Evolutionary conservation across 2,888 invertebrate genomes (phyloP).

Genomic region (Dastarcus helophoroides): DNA sequence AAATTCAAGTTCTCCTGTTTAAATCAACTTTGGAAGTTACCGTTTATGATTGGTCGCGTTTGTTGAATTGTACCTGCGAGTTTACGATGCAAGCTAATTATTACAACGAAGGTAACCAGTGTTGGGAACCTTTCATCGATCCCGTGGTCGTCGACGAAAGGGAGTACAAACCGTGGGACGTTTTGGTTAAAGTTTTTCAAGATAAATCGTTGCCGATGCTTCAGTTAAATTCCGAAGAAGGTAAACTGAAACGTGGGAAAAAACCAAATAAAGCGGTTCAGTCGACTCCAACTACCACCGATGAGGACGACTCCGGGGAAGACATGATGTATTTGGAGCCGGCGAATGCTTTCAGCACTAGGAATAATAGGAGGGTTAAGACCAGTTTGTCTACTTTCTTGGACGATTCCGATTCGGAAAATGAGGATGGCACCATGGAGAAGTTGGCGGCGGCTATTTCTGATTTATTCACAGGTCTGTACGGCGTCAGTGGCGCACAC

Average conservation of each 20-base stretch:
- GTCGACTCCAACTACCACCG: slow-evolving; percentile 28
- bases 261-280: slow-evolving; percentile 20
- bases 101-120: slow-evolving; percentile 32
- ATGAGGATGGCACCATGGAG: slow-evolving; percentile 57
- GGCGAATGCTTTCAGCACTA: slow-evolving; percentile 26
- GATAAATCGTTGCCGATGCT: slow-evolving; percentile 33
- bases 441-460: slow-evolving; percentile 62
- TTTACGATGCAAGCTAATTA: slow-evolving; percentile 39
- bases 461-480: slow-evolving; percentile 67
- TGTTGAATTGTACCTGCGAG: slow-evolving; percentile 33
- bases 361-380: slow-evolving; percentile 33
- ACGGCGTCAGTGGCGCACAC: too few relatives aligned
- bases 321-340: slow-evolving; percentile 37
- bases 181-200: slow-evolving; percentile 52
- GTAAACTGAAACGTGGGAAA: slow-evolving; percentile 19
- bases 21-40: slow-evolving; percentile 47
- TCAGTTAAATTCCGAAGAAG: slow-evolving; percentile 20
- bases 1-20: slow-evolving; percentile 42
- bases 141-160: slow-evolving; percentile 57
- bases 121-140: slow-evolving; percentile 79
- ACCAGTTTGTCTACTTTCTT: slow-evolving; percentile 43
- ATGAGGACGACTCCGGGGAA: slow-evolving; percentile 34
- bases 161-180: slow-evolving; percentile 59
- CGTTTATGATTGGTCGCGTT: slow-evolving; percentile 55
- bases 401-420: slow-evolving; percentile 63